Evolutionary conservation across 2,888 invertebrate genomes (phyloP).

Genomic region (Asteroscopus sphinx): DNA sequence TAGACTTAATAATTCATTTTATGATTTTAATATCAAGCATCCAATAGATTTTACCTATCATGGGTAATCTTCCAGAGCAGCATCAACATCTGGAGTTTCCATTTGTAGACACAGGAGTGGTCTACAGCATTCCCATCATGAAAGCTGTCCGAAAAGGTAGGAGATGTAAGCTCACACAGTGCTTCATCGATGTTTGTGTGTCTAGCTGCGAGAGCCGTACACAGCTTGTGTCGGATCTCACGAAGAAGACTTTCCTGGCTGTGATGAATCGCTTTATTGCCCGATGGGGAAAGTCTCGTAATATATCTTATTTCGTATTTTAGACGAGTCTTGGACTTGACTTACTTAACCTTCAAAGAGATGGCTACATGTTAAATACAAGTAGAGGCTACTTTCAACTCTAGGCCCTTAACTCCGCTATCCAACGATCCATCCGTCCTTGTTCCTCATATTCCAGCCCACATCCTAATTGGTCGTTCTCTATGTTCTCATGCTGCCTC

Average conservation of each 20-base stretch:
- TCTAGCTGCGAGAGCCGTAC: too few species aligned
- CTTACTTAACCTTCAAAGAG: conserved; percentile 9
- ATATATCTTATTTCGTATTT: conserved; percentile 2
- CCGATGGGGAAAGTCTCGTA: too few species aligned
- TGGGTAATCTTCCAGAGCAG: conserved; percentile 20
- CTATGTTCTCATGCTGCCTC: background rate
- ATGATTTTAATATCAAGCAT: conserved; percentile 40
- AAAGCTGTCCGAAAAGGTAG: conserved; percentile 38
- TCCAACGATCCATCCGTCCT: conserved; percentile 23
- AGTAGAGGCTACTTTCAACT: conserved; percentile 22
- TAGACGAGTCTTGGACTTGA: conserved; percentile 5
- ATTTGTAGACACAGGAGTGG: conserved; percentile 13
- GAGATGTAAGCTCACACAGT: conserved; percentile 44
- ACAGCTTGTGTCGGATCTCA: too few species aligned
- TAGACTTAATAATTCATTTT: conserved; percentile 40
- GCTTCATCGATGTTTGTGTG: conserved; percentile 51
- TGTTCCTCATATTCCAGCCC: conserved; percentile 13
- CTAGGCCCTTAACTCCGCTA: conserved; percentile 18
- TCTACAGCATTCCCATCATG: conserved; percentile 24
- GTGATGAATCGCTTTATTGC: too few species aligned
- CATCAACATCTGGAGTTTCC: background rate
- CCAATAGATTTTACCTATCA: conserved; percentile 33
- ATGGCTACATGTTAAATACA: conserved; percentile 17
- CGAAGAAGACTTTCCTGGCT: too few species aligned
- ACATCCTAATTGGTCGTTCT: conserved; percentile 26